Conservation (phyloP, 2,888 invertebrate species). For the Globia sparganii region DNA sequence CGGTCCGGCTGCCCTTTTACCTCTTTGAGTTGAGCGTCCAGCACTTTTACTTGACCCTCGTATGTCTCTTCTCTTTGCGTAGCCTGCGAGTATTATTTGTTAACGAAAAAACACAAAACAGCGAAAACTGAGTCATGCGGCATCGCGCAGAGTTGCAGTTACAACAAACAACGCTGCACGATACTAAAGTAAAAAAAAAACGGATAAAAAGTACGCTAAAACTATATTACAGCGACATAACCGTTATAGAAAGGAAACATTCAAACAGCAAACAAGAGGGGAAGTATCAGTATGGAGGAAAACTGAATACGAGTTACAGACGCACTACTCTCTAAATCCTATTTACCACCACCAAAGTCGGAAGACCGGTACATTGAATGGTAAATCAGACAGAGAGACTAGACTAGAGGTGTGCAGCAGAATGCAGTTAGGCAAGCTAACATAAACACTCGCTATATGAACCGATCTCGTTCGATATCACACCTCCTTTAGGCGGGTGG, state of each 20-base stretch:
- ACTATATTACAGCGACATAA: constrained; percentile 72
- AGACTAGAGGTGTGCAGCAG: constrained; percentile 78
- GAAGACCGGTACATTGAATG: constrained; percentile 55
- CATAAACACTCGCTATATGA: constrained; percentile 81
- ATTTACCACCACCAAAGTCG: constrained; percentile 73
- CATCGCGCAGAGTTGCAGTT: constrained; percentile 64
- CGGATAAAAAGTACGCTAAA: constrained; percentile 67
- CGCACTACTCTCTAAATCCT: constrained; percentile 78
- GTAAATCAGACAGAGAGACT: constrained; percentile 75
- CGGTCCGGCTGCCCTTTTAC: constrained; percentile 90
- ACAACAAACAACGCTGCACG: constrained; percentile 71
- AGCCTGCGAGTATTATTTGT: constrained; percentile 93
- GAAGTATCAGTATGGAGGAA: constrained; percentile 70
- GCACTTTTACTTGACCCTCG: constrained; percentile 96
- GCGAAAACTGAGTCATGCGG: constrained; percentile 83
- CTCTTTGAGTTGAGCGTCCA: constrained; percentile 98
- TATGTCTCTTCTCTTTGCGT: constrained; percentile 98
- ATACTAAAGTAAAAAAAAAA: constrained; percentile 68
- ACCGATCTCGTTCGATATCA: constrained; percentile 83
- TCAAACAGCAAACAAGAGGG: constrained; percentile 79
- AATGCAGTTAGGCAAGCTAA: constrained; percentile 88
- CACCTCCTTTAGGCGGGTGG: constrained; percentile 99
- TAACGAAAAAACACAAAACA: constrained; percentile 86
- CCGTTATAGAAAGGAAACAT: constrained; percentile 75
- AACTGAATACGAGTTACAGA: constrained; percentile 77